These are phyloP conservation scores for Pyrochroa serraticornis DNA, from an alignment of 2,888 invertebrate species.

Conservation along the genomic window DNA sequence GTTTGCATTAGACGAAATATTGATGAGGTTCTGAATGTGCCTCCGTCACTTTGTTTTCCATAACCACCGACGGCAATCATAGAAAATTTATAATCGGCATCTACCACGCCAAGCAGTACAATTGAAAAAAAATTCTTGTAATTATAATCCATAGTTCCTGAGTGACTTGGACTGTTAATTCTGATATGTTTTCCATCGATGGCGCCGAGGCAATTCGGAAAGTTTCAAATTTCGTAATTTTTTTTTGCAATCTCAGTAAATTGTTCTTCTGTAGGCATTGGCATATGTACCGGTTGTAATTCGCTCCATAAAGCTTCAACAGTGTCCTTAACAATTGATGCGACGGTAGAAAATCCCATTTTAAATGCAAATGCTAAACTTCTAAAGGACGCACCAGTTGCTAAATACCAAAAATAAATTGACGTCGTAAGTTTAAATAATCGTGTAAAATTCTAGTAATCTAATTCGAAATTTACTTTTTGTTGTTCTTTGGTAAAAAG, in stretches of 20 bases:
- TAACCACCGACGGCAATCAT: conserved; percentile 1
- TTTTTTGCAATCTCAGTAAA: conserved; percentile 8
- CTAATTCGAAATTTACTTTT: too few relatives aligned
- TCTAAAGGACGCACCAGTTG: conserved; percentile 17
- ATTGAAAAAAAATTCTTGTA: conserved; percentile 32
- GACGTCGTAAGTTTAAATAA: too few relatives aligned
- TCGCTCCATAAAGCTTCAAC: too few relatives aligned
- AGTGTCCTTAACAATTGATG: too few relatives aligned
- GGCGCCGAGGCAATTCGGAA: conserved; percentile 16
- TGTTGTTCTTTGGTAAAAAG: too few relatives aligned
- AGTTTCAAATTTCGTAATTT: conserved; percentile 17
- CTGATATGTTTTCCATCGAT: too few relatives aligned
- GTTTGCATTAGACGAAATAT: neutral
- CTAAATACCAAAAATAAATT: conserved; percentile 1
- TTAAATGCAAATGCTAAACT: conserved; percentile 25
- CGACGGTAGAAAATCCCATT: conserved; percentile 25
- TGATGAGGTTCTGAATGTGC: neutral
- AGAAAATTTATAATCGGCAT: conserved; percentile 8
- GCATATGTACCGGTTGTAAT: too few relatives aligned
- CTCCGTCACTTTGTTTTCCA: conserved; percentile 4
- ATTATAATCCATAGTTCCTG: too few relatives aligned
- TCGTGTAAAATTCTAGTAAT: too few relatives aligned
- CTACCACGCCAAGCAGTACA: conserved; percentile 28
- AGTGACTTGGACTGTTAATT: too few relatives aligned
- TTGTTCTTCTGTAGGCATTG: too few relatives aligned